Evolutionary conservation across 2,797 vertebrate species (phyloP).

Genomic region (Remorina albescens): DNA sequence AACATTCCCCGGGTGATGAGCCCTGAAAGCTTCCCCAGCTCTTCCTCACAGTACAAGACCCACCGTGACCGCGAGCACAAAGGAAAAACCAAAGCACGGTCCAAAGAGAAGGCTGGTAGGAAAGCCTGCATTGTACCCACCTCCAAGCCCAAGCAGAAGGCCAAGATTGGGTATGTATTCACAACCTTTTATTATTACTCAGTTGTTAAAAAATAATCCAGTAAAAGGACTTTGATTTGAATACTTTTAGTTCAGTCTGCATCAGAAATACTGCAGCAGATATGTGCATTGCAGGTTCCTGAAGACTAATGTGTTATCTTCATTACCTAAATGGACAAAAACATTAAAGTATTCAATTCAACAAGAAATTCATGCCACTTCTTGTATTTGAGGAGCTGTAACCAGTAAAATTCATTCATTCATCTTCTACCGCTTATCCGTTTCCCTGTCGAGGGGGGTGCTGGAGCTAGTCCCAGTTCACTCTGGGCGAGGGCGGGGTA

Average conservation of each 20-base stretch:
- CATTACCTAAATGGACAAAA: neutral
- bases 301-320: neutral
- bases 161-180: constrained; percentile 94
- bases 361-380: neutral
- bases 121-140: constrained; percentile 89
- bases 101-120: constrained; percentile 91
- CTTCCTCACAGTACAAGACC: constrained; percentile 85
- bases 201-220: constrained; percentile 26
- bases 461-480: too few species aligned
- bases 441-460: too few species aligned
- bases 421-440: too few species aligned
- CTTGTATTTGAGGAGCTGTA: neutral
- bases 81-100: constrained; percentile 83
- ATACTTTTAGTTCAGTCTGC: constrained; percentile 21
- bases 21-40: constrained; percentile 96
- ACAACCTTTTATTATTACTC: constrained; percentile 1
- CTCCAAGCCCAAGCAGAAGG: constrained; percentile 94
- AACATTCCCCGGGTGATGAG: constrained; percentile 99
- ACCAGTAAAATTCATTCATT: too few species aligned
- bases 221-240: constrained; percentile 43
- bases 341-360: neutral
- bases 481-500: too few species aligned
- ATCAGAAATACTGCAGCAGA: constrained; percentile 17
- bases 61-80: constrained; percentile 85
- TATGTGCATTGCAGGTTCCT: neutral